Evolutionary conservation across 2,888 invertebrate species (phyloP), one percentile per base, ranked within the genome.

Genomic region (Lasioglossum figueresi): DNA sequence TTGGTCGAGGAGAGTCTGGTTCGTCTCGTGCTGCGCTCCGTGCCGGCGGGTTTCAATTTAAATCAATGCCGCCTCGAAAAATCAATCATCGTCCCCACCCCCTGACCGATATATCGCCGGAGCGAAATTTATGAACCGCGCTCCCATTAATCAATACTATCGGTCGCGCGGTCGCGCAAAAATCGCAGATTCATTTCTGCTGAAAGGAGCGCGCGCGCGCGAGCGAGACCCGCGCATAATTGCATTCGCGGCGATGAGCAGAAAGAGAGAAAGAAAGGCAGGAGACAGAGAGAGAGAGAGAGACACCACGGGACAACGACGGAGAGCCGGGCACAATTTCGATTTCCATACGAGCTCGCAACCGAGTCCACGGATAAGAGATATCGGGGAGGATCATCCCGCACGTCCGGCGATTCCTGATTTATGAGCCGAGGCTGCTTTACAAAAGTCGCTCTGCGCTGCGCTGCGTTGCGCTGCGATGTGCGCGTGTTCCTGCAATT

Each of bases 111-210:
- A 84, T 84, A 85, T 86, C 84, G 88, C 40, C 63, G 70, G 37
- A 37, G 79, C 73, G 73, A 88, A 90, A 90, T 90, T 90, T 89
- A 90, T 90, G 90, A 76, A 87, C 82, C 90, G 75, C 71, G 83
- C 80, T 85, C 80, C 78, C 88, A 90, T 89, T 90, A 90, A 89
- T 89, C 89, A 88, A 88, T 85, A 90, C 85, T 88, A 89, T 83
- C 85, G 84, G 84, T 66, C 75, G 78, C 84, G 77, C 16, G n/a
- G 52, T 10, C 63, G 23, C 40, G 85, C 48, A 81, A 85, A 86
- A 86, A 79, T 85, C 79, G 63, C 79, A 70, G 87, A 84, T 80
- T 87, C 89, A 80, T 89, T 83, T 84, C 82, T 85, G 89, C 85
- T 88, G 90, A 88, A 88, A 89, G 88, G 87, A 83, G 80, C 76